Evolutionary conservation across 30 jellyfish, hydroid and myxozoan genomes (phyloP), one percentile per base, ranked within the genome.

Genomic region (Rhopilema esculentum): DNA sequence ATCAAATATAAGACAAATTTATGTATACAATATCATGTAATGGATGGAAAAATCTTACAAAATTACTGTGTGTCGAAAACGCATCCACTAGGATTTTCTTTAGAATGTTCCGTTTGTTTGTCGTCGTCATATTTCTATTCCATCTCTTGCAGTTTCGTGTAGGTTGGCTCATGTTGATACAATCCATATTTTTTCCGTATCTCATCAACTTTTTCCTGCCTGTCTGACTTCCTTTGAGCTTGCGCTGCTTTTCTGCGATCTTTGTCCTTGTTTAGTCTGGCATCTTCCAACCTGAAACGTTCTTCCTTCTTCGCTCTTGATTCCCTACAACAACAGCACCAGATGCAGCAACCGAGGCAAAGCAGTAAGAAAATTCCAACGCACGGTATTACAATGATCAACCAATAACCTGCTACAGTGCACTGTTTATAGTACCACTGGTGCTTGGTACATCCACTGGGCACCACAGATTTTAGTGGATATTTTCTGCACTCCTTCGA

Each of bases 261-360:
- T 61, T 83, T 93, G 4, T 88, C 98, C 29, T 68, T 74, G 17
- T 76, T 48, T 72, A 75, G 67, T 26, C 85, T 65, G 8, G 96
- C 84, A 83, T 83, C 96, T 77, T 85, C 92, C 28, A 93, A 93
- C 18, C 84, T 64, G 71, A 25, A 80, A 79, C 82, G 77, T 65
- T 93, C 98, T 32, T 93, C 93, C 62, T 75, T 82, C 72, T 85
- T 88, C 74, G 90, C 79, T 49, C 48, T 71, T 33, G 89, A 79
- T 15, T 65, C 79, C 50, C 97, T 50, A 64, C 98, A 93, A 66
- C 98, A 93, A 53, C 98, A 93, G 87, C 98, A 93, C 88, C 92
- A 93, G 51, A 92, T 80, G 40, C 98, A 92, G 73, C 97, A 88
- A 21, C 95, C 93, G 12, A 88, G 77, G 72, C 86, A 51, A 26